phyloP scores from a whole-genome alignment of 1,140 invertebrate genomes.

The Tyrophagus putrescentiae region DNA sequence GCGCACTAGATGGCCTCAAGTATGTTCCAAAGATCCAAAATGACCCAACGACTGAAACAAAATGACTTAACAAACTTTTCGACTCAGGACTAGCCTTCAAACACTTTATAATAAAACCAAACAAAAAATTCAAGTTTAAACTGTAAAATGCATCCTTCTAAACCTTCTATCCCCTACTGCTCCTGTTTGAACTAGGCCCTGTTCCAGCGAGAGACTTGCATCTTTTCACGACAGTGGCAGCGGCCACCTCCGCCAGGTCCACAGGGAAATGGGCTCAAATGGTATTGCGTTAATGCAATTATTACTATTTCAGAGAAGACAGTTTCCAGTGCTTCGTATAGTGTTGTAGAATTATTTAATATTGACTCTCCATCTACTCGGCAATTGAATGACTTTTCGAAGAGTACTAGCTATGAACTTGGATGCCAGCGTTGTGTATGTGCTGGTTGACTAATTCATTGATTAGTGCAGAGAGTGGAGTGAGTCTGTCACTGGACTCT shows the following conservation, averaged over 20 bases:
- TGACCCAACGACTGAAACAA: neutral
- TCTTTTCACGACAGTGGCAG: neutral
- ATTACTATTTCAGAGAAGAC: conserved; percentile 1
- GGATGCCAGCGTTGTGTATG: neutral
- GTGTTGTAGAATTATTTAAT: no score
- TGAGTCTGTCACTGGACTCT: neutral
- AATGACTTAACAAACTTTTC: no score
- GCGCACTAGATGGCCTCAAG: no score
- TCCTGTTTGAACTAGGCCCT: neutral
- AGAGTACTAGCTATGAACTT: no score
- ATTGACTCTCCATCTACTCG: no score
- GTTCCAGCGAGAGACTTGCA: neutral
- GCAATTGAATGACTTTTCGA: no score
- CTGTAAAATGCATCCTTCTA: neutral
- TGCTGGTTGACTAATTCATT: neutral
- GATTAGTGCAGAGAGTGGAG: no score
- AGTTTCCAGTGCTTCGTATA: no score
- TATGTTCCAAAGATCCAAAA: neutral
- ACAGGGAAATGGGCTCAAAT: conserved; percentile 11
- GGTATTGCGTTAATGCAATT: conserved; percentile 5
- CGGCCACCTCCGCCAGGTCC: neutral
- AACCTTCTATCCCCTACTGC: neutral
- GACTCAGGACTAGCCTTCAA: no score
- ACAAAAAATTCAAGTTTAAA: conserved; percentile 3
- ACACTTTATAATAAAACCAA: no score